Base-by-base conservation (phyloP, 2,113 vertebrate species). In the Pteropus alecto region DNA sequence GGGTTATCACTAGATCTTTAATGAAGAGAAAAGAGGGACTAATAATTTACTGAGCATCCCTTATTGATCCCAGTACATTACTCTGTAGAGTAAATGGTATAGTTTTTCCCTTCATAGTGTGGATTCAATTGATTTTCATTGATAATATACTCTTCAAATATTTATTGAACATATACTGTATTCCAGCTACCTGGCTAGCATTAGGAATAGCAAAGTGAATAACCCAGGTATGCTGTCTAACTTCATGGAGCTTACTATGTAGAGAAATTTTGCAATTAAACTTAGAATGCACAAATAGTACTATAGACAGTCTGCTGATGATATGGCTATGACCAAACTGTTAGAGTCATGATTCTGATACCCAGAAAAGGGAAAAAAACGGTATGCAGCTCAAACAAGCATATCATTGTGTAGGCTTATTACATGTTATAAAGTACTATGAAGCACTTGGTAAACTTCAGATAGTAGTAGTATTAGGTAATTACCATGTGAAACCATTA, bases 101-200 rank as follows among this genome's bases (percentile, higher is more conserved):
- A 24, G 6, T 33, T 83, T 95, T 56, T 18, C 7, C 10, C 63
- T 90, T 90, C 56, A 68, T 13, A 13, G 21, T 41, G 7, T 82
- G 41, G 48, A 78, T 61, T 94, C 28, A 51, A 2, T 82, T 92
- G 41, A 86, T 96, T 96, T 88, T 93, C 22, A 94, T 68, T 93
- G 83, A 87, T 81, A 3, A 35, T 56, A 43, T 33, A 35, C 11
- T 86, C 56, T 88, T 38, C 24, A 67, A 56, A 56, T 93, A 58
- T 51, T 92, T 68, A 84, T 67, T 82, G 56, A 61, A 21, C 24
- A 79, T 33, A 35, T 19, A 41, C 46, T 76, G 0, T 82, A 46
- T 71, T 24, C 9, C n/a, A 82, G n/a, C 21, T 73, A 73, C 22
- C 76, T 48, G 78, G 14, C 56, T 65, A 54, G 22, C 38, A 46